A percentile compares a stretch with the other conserved stretches of the same genome.
Conservation (phyloP, 2,113 vertebrate species). For the Baryphthengus martii region DNA sequence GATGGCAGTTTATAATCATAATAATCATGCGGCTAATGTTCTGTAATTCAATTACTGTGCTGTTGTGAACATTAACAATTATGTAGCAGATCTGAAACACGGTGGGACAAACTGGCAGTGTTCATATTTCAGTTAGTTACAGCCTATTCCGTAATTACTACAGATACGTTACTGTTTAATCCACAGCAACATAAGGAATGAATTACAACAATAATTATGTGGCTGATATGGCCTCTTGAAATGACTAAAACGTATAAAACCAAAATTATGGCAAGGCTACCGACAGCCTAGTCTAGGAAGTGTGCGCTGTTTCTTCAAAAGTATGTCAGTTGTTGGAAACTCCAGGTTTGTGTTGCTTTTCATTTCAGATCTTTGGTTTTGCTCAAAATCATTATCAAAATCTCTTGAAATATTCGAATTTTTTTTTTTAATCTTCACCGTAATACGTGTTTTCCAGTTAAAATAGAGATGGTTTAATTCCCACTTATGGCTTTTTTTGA, state of each 20-base stretch:
- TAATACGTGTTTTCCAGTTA: background rate
- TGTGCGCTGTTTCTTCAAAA: background rate
- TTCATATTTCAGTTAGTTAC: conserved; percentile 66
- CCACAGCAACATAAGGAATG: conserved; percentile 9
- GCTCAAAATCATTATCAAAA: background rate
- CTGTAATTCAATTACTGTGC: conserved; percentile 72
- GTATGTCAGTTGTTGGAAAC: background rate
- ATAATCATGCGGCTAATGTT: conserved; percentile 71
- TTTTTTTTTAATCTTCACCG: background rate
- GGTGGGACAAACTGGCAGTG: conserved; percentile 56
- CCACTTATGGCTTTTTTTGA: background rate
- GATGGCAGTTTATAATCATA: conserved; percentile 50
- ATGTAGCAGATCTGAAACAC: conserved; percentile 61
- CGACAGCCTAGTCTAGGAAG: background rate
- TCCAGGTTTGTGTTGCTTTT: background rate
- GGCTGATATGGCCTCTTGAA: background rate
- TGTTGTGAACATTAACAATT: conserved; percentile 65
- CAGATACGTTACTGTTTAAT: conserved; percentile 53
- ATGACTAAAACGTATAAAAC: background rate
- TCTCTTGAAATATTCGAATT: background rate
- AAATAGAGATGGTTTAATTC: background rate
- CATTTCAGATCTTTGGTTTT: background rate
- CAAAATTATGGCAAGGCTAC: background rate
- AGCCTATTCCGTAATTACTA: conserved; percentile 62
- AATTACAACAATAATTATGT: conserved; percentile 45